Base-by-base conservation (phyloP, 2,797 vertebrate species). In the Macroramphosus scolopax region DNA sequence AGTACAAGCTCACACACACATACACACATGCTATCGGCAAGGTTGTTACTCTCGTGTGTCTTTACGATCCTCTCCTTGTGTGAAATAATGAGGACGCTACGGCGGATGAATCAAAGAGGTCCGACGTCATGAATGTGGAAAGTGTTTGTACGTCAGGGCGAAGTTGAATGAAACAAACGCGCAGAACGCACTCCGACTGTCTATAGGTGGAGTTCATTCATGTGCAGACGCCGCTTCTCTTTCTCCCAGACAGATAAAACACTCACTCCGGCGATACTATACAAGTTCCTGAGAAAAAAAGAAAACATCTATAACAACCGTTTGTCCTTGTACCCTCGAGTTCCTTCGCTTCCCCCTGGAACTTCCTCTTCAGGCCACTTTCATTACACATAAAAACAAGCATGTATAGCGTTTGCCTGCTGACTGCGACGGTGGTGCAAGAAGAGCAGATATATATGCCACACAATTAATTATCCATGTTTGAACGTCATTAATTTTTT, bases 401-500 rank as follows among this genome's bases (percentile, higher is more conserved):
- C 41, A 55, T 55, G 25, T 66, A 33, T 42, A 51, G 35, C 42
- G 58, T 68, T 63, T 78, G 40, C 52, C 54, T 74, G 78, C 80
- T 68, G 64, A 84, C 49, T 71, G 70, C 78, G 72, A 64, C 59
- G 46, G 43, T 51, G 25, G 17, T 68, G 54, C 51, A 1, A 55
- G 58, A 64, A 72, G 74, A 56, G 46, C 60, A 83, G n/a, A n/a
- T n/a, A n/a, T n/a, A n/a, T 71, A 71, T 70, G 61, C 42, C 63
- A 72, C 45, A 53, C 69, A 75, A 85, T 87, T 85, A 87, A 90
- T 88, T 82, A 85, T 70, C 69, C 72, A 41, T 76, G 63, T 87
- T 84, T 85, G 80, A 77, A 87, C 63, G 72, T 80, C 84, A 87
- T 89, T 84, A 69, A 75, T 81, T 86, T 85, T 83, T 79, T n/a